Conservation (phyloP, 2,888 invertebrate species). For the Nasonovia ribisnigri region DNA sequence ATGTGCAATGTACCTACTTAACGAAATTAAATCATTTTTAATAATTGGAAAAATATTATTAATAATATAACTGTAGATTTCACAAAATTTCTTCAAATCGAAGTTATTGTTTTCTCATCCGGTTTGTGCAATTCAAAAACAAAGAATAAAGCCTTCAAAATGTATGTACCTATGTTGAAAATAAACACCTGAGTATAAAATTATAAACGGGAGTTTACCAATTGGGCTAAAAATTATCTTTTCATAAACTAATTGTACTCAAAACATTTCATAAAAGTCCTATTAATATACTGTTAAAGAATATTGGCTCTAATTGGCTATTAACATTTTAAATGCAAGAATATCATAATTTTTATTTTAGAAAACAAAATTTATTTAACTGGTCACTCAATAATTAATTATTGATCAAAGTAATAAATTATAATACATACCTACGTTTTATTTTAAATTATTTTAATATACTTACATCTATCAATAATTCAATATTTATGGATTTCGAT, state of each 20-base stretch:
- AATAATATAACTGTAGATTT: conserved; percentile 46
- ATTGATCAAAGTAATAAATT: no score
- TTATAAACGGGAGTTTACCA: neutral
- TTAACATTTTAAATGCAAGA: no score
- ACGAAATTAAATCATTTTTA: conserved; percentile 42
- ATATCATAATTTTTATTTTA: no score
- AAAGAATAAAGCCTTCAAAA: neutral
- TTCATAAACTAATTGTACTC: neutral
- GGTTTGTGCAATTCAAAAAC: neutral
- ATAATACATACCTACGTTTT: no score
- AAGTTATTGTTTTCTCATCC: conserved; percentile 34
- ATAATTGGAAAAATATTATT: conserved; percentile 53
- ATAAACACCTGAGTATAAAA: neutral
- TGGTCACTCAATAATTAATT: no score
- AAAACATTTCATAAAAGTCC: neutral
- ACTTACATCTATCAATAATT: no score
- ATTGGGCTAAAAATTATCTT: neutral
- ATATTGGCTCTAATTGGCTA: no score
- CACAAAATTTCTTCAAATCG: neutral
- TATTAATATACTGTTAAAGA: no score
- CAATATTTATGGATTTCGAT: no score
- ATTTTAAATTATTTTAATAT: no score
- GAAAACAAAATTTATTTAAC: no score
- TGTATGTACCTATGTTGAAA: neutral
- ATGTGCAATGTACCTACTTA: conserved; percentile 15